Base-by-base conservation (phyloP, 2,888 invertebrate species). In the Crossocerus cetratus region DNA sequence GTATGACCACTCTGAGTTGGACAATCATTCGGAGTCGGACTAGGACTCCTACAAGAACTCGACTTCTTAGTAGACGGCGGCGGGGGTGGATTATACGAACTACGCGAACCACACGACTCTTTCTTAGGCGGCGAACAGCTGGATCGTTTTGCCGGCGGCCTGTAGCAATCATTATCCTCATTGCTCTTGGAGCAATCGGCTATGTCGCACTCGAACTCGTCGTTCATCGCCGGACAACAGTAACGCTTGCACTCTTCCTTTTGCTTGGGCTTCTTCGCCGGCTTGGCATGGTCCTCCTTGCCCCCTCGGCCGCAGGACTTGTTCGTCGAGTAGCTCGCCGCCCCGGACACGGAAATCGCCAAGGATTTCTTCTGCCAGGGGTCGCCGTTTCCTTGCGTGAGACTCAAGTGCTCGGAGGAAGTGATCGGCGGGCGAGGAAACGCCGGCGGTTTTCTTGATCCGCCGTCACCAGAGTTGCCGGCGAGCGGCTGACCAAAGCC, bases 161-260 rank as follows among this genome's bases (percentile, higher is more conserved):
- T 16, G 11, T 49, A 14, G 49, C 49, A 49, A 49, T 49, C 49
- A 2, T 16, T 49, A 1, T 4, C 3, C 0, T 2, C 2, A 14
- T 2, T 14, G 16, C 13, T 13, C 2, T 49, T n/a, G 4, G 49
- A 16, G 14, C 49, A 49, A 49, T 49, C 49, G 2, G 49, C 4
- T 14, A 49, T 11, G 13, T 49, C 3, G 16, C 49, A 49, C 0
- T 4, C 2, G n/a, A 0, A 0, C 0, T 1, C 18, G 11, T 68
- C 58, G 4, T 76, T 32, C 63, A n/a, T n/a, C n/a, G n/a, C 64
- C 0, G 82, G 68, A 4, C 79, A 81, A 3, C 57, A 72, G 32
- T 63, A 69, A 54, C 64, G 76, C 8, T 76, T 63, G 69, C 71
- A 81, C 0, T n/a, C 0, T n/a, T 70, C 43, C 18, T 57, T 66